Conservation (phyloP, 2,888 invertebrate species). For the Pandemis cinnamomeana region DNA sequence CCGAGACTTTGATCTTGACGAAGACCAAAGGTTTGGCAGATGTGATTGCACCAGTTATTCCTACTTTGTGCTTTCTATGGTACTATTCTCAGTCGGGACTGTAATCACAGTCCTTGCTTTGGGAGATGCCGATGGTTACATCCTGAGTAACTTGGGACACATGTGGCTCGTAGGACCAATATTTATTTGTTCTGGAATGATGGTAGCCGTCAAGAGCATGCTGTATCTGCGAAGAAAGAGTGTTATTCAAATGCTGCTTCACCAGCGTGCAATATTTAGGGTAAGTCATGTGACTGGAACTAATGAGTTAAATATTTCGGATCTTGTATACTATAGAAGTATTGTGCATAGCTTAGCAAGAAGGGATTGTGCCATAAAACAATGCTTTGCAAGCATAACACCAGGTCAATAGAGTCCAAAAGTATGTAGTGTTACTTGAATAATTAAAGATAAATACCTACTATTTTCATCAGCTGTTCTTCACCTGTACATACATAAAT, state of each 20-base stretch:
- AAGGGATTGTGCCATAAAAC: background rate
- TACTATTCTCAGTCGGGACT: slow-evolving; percentile 86
- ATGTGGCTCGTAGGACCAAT: slow-evolving; percentile 89
- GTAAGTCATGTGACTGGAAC: slow-evolving; percentile 65
- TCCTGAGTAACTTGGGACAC: slow-evolving; percentile 86
- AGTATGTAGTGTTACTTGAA: slow-evolving; percentile 2
- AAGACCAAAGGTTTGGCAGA: slow-evolving; percentile 85
- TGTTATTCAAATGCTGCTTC: slow-evolving; percentile 86
- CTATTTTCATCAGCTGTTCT: background rate
- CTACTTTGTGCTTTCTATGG: slow-evolving; percentile 86
- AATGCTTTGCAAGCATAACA: background rate
- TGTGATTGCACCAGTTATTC: slow-evolving; percentile 88
- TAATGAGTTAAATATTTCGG: background rate
- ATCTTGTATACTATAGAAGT: background rate
- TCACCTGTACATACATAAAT: background rate
- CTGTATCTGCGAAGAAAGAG: slow-evolving; percentile 87
- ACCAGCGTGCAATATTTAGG: slow-evolving; percentile 86
- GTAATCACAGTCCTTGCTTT: slow-evolving; percentile 86
- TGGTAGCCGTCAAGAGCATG: slow-evolving; percentile 88
- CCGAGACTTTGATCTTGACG: slow-evolving; percentile 85
- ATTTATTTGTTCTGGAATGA: slow-evolving; percentile 87
- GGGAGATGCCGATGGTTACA: slow-evolving; percentile 85
- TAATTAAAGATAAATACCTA: background rate
- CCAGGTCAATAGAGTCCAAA: background rate
- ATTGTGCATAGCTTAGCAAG: background rate